Percentiles rank a stretch among this genome's conserved stretches.
Evolutionary conservation across 2,888 invertebrate species (phyloP).

Genomic region (Apocheima hispidaria): DNA sequence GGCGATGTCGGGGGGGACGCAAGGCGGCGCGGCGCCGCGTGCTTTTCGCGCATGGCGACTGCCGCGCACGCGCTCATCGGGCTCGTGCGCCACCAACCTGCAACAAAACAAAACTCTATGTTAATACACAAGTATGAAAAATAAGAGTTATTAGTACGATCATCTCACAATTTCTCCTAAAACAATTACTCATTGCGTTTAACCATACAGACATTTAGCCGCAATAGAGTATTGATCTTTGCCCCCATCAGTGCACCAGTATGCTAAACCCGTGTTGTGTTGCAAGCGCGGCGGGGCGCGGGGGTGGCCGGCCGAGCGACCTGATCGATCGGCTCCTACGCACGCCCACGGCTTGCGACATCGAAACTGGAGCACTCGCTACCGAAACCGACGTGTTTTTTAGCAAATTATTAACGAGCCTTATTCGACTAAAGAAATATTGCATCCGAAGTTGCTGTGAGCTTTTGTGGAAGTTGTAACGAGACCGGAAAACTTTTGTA

Average conservation of each 20-base stretch:
- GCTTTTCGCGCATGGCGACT: slow-evolving; percentile 93
- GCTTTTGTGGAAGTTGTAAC: slow-evolving; percentile 47
- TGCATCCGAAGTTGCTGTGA: slow-evolving; percentile 54
- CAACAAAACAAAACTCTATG: slow-evolving; percentile 56
- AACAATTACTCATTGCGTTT: slow-evolving; percentile 31
- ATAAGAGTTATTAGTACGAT: neutral
- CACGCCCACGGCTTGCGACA: slow-evolving; percentile 79
- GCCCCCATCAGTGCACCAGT: slow-evolving; percentile 58
- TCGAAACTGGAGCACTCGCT: slow-evolving; percentile 77
- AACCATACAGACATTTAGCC: slow-evolving; percentile 30
- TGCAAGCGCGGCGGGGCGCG: slow-evolving; percentile 66
- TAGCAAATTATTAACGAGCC: slow-evolving; percentile 67
- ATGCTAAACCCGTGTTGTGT: slow-evolving; percentile 66
- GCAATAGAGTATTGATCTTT: slow-evolving; percentile 52
- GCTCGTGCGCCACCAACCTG: slow-evolving; percentile 86
- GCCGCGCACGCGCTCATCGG: slow-evolving; percentile 92
- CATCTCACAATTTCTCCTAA: neutral
- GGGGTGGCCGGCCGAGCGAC: slow-evolving; percentile 71
- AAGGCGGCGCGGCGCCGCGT: slow-evolving; percentile 96
- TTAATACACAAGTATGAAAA: slow-evolving; percentile 27
- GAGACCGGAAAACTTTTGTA: slow-evolving; percentile 46
- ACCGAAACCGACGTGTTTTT: slow-evolving; percentile 67
- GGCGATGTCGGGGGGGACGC: slow-evolving; percentile 82
- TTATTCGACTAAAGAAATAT: slow-evolving; percentile 59
- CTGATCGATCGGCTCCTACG: slow-evolving; percentile 66